Conservation (phyloP, 2,113 vertebrate species). For the Strigops habroptila region DNA sequence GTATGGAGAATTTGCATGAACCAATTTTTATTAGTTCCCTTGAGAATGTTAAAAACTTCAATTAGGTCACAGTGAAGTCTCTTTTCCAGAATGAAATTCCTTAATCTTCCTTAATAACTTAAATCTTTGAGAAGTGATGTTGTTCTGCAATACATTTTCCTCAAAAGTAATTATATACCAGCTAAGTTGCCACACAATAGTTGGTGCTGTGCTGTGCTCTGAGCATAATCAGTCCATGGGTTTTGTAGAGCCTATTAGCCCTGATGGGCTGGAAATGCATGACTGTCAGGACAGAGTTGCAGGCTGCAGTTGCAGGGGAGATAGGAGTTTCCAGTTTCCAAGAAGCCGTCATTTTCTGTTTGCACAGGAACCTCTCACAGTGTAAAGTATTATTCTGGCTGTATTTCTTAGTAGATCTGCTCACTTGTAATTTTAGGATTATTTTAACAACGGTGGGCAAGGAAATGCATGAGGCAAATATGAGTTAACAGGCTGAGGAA, state of each 20-base stretch:
- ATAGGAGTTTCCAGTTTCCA: conserved; percentile 4
- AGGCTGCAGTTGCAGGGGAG: background rate
- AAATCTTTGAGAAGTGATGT: conserved; percentile 68
- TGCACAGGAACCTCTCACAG: background rate
- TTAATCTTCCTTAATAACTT: conserved; percentile 73
- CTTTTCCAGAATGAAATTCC: conserved; percentile 72
- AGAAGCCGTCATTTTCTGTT: background rate
- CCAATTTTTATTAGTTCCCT: conserved; percentile 67
- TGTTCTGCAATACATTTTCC: conserved; percentile 64
- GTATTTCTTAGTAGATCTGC: background rate
- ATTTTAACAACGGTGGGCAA: background rate
- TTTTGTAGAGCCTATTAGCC: conserved; percentile 23
- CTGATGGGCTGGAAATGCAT: conserved; percentile 10
- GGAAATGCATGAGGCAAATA: background rate
- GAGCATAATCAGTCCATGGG: conserved; percentile 26
- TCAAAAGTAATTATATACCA: conserved; percentile 65
- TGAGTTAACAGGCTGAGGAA: background rate
- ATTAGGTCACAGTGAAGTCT: conserved; percentile 71
- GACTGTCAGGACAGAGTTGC: background rate
- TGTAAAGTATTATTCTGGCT: conserved; percentile 2
- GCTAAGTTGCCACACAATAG: conserved; percentile 57
- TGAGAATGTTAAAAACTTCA: conserved; percentile 70
- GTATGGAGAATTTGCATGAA: conserved; percentile 65
- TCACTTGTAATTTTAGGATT: conserved; percentile 20
- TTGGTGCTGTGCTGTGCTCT: conserved; percentile 31